A percentile compares a stretch with the other conserved stretches of the same genome.
These are phyloP conservation scores for Tricholauxania praeusta DNA, from an alignment of 2,888 invertebrate species.

Conservation along the genomic window DNA sequence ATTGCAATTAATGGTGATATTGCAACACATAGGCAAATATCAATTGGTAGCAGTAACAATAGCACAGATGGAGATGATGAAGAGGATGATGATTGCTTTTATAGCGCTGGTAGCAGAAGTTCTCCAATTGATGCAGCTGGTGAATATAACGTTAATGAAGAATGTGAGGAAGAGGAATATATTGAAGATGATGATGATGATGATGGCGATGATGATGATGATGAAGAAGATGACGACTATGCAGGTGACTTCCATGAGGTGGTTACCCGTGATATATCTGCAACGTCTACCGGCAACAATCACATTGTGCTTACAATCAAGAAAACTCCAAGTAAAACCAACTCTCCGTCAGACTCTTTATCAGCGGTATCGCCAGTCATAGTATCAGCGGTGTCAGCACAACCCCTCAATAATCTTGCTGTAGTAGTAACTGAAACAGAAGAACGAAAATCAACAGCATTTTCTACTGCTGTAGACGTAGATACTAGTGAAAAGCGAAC, in stretches of 20 bases:
- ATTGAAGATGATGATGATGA: conserved; percentile 41
- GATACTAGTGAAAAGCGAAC: not conserved
- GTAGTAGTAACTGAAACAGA: not conserved
- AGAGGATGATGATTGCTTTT: conserved; percentile 29
- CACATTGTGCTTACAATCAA: conserved; percentile 65
- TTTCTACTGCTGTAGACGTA: not conserved
- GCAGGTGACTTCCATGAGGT: conserved; percentile 56
- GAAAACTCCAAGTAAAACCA: conserved; percentile 62
- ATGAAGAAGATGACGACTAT: conserved; percentile 45
- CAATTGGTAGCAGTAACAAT: conserved; percentile 47
- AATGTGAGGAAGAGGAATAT: conserved; percentile 40
- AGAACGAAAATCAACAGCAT: conserved; percentile 11
- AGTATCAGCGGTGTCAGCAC: not conserved
- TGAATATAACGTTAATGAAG: conserved; percentile 36
- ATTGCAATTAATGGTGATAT: conserved; percentile 52
- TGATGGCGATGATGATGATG: conserved; percentile 46
- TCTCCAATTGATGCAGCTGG: conserved; percentile 39
- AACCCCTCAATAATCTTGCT: too few species aligned
- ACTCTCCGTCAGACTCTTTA: conserved; percentile 55
- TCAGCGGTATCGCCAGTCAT: conserved; percentile 48
- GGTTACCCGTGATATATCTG: conserved; percentile 56
- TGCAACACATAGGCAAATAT: conserved; percentile 44
- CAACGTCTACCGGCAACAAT: conserved; percentile 53
- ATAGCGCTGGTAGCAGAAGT: conserved; percentile 27
- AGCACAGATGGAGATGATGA: conserved; percentile 47